Percentiles rank a stretch among this genome's conserved stretches.
Evolutionary conservation across 2,888 invertebrate genomes (phyloP).

Genomic region (Pheosia tremula): DNA sequence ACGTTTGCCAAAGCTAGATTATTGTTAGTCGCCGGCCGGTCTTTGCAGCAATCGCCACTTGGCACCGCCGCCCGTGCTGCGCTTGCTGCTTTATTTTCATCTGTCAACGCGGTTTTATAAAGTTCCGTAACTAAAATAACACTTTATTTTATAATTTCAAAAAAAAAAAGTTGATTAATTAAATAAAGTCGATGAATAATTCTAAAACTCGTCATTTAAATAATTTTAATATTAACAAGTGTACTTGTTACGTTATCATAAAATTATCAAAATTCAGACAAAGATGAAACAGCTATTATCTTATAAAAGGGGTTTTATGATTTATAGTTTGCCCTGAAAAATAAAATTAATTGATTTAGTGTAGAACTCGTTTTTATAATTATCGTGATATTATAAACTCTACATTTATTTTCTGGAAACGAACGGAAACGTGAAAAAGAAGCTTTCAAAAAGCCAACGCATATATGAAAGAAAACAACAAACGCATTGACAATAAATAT

Average conservation of each 20-base stretch:
- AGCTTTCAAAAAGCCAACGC: neutral
- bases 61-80: slow-evolving; percentile 31
- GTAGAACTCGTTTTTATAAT: too few species aligned
- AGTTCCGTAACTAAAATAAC: slow-evolving; percentile 2
- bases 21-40: slow-evolving; percentile 42
- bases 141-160: neutral
- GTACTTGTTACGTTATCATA: too few species aligned
- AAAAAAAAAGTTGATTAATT: neutral
- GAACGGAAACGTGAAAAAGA: neutral
- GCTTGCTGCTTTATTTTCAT: slow-evolving; percentile 37
- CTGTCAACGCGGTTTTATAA: slow-evolving; percentile 35
- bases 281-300: too few species aligned
- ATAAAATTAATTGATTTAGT: too few species aligned
- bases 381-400: neutral
- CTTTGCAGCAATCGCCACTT: slow-evolving; percentile 42
- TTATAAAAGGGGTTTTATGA: too few species aligned
- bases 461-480: slow-evolving; percentile 14
- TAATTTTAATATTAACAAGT: neutral
- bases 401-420: neutral
- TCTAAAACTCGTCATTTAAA: neutral
- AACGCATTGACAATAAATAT: slow-evolving; percentile 23
- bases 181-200: neutral
- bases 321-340: too few species aligned
- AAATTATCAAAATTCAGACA: too few species aligned
- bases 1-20: slow-evolving; percentile 48